Conservation (phyloP, 2,888 invertebrate genomes). For the Rhamnusium bicolor region DNA sequence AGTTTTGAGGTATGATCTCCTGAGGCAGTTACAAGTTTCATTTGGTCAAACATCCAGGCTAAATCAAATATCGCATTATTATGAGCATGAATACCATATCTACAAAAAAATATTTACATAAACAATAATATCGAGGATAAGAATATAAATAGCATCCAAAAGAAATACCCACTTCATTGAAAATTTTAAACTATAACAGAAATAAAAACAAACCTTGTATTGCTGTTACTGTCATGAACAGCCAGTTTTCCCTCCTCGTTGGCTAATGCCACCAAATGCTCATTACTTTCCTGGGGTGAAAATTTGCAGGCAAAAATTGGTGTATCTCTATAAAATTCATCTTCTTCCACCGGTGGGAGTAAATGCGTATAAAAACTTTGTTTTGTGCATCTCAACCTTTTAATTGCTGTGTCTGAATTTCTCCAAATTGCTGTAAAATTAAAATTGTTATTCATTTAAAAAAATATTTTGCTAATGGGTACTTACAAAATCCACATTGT, state of each 20-base stretch:
- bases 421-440: slow-evolving; percentile 72
- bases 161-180: too few species aligned
- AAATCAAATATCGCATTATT: slow-evolving; percentile 92
- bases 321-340: slow-evolving; percentile 72
- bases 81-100: slow-evolving; percentile 78
- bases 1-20: slow-evolving; percentile 88
- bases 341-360: slow-evolving; percentile 68
- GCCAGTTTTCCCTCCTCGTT: slow-evolving; percentile 89
- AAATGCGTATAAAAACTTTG: slow-evolving; percentile 80
- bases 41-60: slow-evolving; percentile 86
- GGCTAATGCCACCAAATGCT: slow-evolving; percentile 85
- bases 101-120: slow-evolving; percentile 32
- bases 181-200: too few species aligned
- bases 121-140: not conserved
- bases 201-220: slow-evolving; percentile 38
- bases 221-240: slow-evolving; percentile 71
- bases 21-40: slow-evolving; percentile 88
- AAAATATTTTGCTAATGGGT: not conserved
- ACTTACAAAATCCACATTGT: slow-evolving; percentile 52
- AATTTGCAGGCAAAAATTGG: slow-evolving; percentile 89
- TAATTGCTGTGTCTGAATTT: slow-evolving; percentile 78
- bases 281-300: slow-evolving; percentile 73
- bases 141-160: not conserved
- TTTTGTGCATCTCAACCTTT: slow-evolving; percentile 76
- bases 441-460: slow-evolving; percentile 19